These are phyloP conservation scores for Macropis europaea DNA, from an alignment of 2,888 invertebrate species.

Conservation along the genomic window DNA sequence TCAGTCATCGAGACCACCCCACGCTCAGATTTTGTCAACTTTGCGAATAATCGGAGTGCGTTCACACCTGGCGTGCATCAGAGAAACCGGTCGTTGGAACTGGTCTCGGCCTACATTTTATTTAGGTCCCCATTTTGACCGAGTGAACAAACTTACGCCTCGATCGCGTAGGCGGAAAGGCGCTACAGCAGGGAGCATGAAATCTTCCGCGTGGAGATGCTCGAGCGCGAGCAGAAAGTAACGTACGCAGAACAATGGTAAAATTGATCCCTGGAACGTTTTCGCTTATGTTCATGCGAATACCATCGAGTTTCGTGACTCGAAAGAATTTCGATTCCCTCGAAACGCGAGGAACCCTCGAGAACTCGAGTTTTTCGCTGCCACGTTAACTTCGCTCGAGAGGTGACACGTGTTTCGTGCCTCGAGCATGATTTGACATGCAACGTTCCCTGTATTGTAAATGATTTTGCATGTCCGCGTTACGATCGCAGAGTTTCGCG, in stretches of 20 bases:
- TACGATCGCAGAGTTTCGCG: neutral
- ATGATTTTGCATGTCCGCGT: neutral
- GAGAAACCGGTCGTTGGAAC: conserved; percentile 21
- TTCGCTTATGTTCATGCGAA: too few species aligned
- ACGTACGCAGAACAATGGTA: too few species aligned
- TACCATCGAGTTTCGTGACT: conserved; percentile 14
- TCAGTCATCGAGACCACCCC: neutral
- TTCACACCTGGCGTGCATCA: conserved; percentile 23
- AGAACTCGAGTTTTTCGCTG: neutral
- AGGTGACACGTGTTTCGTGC: conserved; percentile 11
- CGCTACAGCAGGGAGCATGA: neutral
- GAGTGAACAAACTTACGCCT: neutral
- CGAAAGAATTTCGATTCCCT: conserved; percentile 8
- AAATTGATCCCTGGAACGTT: too few species aligned
- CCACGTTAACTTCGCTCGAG: neutral
- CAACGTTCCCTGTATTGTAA: neutral
- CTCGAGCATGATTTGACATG: neutral
- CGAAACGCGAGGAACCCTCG: neutral
- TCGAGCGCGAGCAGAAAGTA: neutral
- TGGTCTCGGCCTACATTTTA: conserved; percentile 44
- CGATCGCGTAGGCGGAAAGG: conserved; percentile 17
- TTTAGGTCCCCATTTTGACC: conserved; percentile 21
- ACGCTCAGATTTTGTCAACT: neutral
- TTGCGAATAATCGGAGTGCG: conserved; percentile 12
- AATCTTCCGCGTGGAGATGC: conserved; percentile 20